Percentiles rank a stretch among this genome's conserved stretches.
Evolutionary conservation across 2,797 vertebrate genomes (phyloP).

Genomic region (Semaprochilodus insignis): DNA sequence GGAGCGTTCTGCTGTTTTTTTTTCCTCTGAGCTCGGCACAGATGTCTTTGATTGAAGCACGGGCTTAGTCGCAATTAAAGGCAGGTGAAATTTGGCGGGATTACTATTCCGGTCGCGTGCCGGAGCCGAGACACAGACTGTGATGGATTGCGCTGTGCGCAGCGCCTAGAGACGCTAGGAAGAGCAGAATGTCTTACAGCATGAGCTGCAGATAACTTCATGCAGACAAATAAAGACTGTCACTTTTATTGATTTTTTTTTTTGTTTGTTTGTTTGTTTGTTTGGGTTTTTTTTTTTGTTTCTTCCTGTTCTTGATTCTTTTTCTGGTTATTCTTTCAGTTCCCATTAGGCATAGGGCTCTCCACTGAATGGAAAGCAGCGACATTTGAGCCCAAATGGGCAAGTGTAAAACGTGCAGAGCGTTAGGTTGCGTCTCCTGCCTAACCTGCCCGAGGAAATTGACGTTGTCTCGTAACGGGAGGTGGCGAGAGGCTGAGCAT

Average conservation of each 20-base stretch:
- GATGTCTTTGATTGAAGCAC: constrained; percentile 67
- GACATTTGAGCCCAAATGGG: constrained; percentile 51
- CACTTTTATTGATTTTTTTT: constrained; percentile 58
- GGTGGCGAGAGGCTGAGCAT: constrained; percentile 62
- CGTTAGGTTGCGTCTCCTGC: constrained; percentile 51
- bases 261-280: constrained; percentile 45
- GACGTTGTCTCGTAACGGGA: constrained; percentile 75
- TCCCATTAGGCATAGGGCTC: constrained; percentile 40
- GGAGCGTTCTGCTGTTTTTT: constrained; percentile 23
- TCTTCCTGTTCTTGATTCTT: constrained; percentile 36
- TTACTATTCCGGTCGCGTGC: constrained; percentile 79
- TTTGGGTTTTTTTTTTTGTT: constrained; percentile 49
- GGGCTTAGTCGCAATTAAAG: constrained; percentile 76
- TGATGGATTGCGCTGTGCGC: constrained; percentile 82
- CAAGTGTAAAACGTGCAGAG: constrained; percentile 47
- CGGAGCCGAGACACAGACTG: constrained; percentile 63
- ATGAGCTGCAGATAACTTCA: constrained; percentile 83
- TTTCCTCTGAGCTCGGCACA: constrained; percentile 45
- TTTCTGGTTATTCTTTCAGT: constrained; percentile 44
- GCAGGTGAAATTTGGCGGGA: constrained; percentile 78
- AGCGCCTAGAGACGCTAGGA: constrained; percentile 74
- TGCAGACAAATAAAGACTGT: constrained; percentile 83
- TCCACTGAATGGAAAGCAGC: constrained; percentile 32
- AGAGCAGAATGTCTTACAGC: constrained; percentile 79
- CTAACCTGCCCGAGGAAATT: constrained; percentile 69